Evolutionary conservation across 2,888 invertebrate species (phyloP).

Genomic region (Agriotes lineatus): DNA sequence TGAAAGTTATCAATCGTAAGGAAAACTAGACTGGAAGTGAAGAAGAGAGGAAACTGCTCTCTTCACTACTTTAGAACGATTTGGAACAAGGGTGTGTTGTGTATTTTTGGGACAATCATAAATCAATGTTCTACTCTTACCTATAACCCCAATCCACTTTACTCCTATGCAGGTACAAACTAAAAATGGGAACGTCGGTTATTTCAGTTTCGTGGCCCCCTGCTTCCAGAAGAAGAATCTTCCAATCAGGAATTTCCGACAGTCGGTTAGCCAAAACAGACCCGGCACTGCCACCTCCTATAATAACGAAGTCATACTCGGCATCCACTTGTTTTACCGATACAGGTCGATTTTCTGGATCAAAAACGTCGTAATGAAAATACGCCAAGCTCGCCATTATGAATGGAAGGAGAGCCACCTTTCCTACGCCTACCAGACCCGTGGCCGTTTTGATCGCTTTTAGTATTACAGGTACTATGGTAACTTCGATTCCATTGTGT

Average conservation of each 20-base stretch:
- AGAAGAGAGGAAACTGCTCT: too few species aligned
- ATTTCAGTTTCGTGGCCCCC: slow-evolving; percentile 91
- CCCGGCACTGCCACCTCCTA: slow-evolving; percentile 89
- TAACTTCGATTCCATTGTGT: slow-evolving; percentile 49
- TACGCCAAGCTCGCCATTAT: slow-evolving; percentile 83
- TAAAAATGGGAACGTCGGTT: slow-evolving; percentile 88
- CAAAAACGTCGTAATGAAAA: slow-evolving; percentile 87
- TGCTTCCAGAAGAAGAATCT: slow-evolving; percentile 83
- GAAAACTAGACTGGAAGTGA: too few species aligned
- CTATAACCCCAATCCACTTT: slow-evolving; percentile 93
- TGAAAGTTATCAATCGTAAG: too few species aligned
- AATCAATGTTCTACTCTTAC: slow-evolving; percentile 69
- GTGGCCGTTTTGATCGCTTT: slow-evolving; percentile 80
- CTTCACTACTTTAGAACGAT: too few species aligned
- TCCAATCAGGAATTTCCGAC: slow-evolving; percentile 83
- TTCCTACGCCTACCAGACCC: slow-evolving; percentile 78
- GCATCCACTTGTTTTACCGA: slow-evolving; percentile 73
- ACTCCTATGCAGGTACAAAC: slow-evolving; percentile 89
- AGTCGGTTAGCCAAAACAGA: slow-evolving; percentile 86
- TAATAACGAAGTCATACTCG: slow-evolving; percentile 85
- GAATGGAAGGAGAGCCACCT: slow-evolving; percentile 80
- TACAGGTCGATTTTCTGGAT: slow-evolving; percentile 86
- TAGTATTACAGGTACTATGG: slow-evolving; percentile 68
- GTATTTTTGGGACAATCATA: neutral
- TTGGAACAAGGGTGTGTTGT: too few species aligned